phyloP scores from a whole-genome alignment of 2,888 invertebrate genomes.

The Sarcophaga rosellei region DNA sequence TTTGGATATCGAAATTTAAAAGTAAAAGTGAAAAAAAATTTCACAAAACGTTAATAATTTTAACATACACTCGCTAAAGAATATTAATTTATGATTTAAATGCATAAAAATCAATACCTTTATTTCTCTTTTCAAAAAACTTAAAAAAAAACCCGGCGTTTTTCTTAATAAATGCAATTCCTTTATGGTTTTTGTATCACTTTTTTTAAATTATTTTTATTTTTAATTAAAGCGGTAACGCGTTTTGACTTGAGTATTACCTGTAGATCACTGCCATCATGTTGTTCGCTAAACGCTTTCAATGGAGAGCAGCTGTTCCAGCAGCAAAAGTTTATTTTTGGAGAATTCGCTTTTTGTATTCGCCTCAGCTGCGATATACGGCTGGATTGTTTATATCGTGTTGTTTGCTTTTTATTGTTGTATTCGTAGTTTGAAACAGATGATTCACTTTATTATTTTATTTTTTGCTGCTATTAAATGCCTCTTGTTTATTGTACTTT shows the following conservation, averaged over 20 bases:
- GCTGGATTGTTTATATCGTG: slow-evolving; percentile 27
- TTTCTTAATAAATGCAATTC: slow-evolving; percentile 21
- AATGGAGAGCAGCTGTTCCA: slow-evolving; percentile 60
- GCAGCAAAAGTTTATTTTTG: slow-evolving; percentile 45
- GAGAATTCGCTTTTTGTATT: slow-evolving; percentile 44
- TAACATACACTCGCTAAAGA: not conserved
- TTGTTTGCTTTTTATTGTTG: slow-evolving; percentile 7
- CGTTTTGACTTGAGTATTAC: slow-evolving; percentile 73
- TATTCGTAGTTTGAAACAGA: slow-evolving; percentile 19
- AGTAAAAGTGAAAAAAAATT: slow-evolving; percentile 57
- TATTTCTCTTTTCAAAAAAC: slow-evolving; percentile 12
- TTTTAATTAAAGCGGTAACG: slow-evolving; percentile 58
- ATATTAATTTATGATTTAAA: slow-evolving; percentile 6
- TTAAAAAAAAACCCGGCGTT: slow-evolving; percentile 44
- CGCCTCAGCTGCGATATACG: slow-evolving; percentile 19
- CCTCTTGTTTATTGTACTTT: slow-evolving; percentile 26
- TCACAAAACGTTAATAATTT: slow-evolving; percentile 9
- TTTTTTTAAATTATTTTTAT: slow-evolving; percentile 22
- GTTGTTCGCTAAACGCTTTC: slow-evolving; percentile 54
- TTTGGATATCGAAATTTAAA: slow-evolving; percentile 16
- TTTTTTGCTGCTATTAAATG: slow-evolving; percentile 26
- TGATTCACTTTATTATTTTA: slow-evolving; percentile 61
- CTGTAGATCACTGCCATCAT: slow-evolving; percentile 79
- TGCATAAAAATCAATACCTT: not conserved
- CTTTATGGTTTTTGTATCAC: not conserved